Base-by-base conservation (phyloP, 2,888 invertebrate genomes). In the Caenorhabditis afra region DNA sequence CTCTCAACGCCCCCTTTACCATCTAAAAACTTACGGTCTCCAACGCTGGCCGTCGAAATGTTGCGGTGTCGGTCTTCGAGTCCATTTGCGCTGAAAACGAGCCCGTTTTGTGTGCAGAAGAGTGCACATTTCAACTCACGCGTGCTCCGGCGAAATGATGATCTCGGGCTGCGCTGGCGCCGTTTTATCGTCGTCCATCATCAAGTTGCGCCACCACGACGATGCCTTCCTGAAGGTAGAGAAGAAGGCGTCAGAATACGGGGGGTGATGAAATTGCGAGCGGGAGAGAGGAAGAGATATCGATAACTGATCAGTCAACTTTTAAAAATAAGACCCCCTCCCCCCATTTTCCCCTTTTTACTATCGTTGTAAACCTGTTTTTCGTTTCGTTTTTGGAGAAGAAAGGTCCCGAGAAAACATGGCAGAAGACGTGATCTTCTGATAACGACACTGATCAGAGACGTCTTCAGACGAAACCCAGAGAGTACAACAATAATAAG, bases 11-110 rank as follows among this genome's bases (percentile, higher is more conserved):
- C n/a, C n/a, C n/a, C n/a, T n/a, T n/a, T n/a, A n/a, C n/a, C n/a
- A n/a, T n/a, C n/a, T n/a, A 61, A 29, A 55, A 67, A 81, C 84
- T 80, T 57, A 85, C 85, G 64, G 35, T 85, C 86, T 62, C 84
- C 84, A 64, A 85, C 83, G 62, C 84, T 84, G 12, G 82, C 81
- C 12, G 84, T 81, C 0, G 86, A 86, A 45, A 85, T 77, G 66
- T 86, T 85, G n/a, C 86, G 74, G 23, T 82, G 70, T 52, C 79
- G 66, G 41, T 86, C 86, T 16, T 71, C 73, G 12, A 75, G 57
- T 47, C 83, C 79, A 53, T 82, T 81, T 20, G 65, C 79, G 35
- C 81, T 81, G 53, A 68, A 81, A 57, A 22, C 29, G 1, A 41
- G n/a, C n/a, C n/a, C n/a, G n/a, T n/a, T n/a, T n/a, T n/a, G 22